Base-by-base conservation (phyloP, 2,797 vertebrate genomes). In the Sphenopsis melanotis region DNA sequence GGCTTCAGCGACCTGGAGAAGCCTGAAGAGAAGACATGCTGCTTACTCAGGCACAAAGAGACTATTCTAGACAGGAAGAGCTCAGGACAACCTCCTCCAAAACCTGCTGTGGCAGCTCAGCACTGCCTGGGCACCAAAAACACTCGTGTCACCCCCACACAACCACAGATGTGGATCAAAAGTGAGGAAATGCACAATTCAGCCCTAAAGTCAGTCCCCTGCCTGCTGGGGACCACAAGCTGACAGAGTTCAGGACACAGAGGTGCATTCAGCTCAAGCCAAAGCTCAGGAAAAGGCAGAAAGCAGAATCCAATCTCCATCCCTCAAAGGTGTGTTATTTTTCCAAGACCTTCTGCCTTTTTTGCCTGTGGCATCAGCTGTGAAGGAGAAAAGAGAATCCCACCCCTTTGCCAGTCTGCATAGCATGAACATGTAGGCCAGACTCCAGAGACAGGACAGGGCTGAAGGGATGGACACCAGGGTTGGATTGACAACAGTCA, bases 81-180 rank as follows among this genome's bases (percentile, higher is more conserved):
- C 59, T 74, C 27, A 49, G 42, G 15, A 61, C 18, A 84, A 57
- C 22, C 19, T 91, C 39, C 41, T 27, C 44, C 50, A 80, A 50
- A 83, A 70, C 26, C 39, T 77, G 29, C 23, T 1, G 1, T 44
- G 52, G 50, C 27, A 90, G 32, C n/a, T 83, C 23, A 91, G 64
- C 36, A 59, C 32, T 63, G 42, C 27, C 57, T 29, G 36, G 47
- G n/a, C 64, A 83, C 41, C 26, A 87, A 80, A 70, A 87, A 1
- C 29, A 39, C 47, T 55, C 0, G 0, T n/a, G n/a, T 64, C 53
- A 86, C 15, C 12, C 9, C 5, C 47, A 47, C 41, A 49, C 2
- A 3, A 80, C 29, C 29, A 39, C 52, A 63, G 26, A 37, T 15
- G 30, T 22, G 22, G 29, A 69, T 60, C 50, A 36, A 53, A 86